Percentiles rank a stretch among this genome's conserved stretches.
Evolutionary conservation across 2,888 invertebrate species (phyloP).

Genomic region (Leptopterna dolabrata): DNA sequence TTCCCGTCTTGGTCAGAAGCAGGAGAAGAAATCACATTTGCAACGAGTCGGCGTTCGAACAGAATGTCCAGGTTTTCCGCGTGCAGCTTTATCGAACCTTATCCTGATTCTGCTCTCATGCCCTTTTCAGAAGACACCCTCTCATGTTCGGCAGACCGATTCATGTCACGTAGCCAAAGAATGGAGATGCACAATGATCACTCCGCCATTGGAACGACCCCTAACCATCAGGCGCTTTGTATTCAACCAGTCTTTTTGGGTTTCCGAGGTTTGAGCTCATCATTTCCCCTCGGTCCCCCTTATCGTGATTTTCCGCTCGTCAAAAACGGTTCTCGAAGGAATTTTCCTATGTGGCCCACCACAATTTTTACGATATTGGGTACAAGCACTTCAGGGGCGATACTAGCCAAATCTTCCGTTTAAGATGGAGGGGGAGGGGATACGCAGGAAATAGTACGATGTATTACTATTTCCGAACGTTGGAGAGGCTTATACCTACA

Average conservation of each 20-base stretch:
- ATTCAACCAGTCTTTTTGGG: slow-evolving; percentile 8
- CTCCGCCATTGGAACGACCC: slow-evolving; percentile 9
- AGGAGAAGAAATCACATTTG: not conserved
- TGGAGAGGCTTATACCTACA: no score
- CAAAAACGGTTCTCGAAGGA: not conserved
- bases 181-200: slow-evolving; percentile 13
- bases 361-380: no score
- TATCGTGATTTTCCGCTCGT: not conserved
- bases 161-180: not conserved
- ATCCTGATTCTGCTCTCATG: not conserved
- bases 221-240: slow-evolving; percentile 15
- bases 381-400: no score
- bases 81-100: not conserved
- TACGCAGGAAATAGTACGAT: no score
- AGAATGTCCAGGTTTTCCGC: not conserved
- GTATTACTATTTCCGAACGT: no score
- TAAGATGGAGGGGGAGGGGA: no score
- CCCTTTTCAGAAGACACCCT: not conserved
- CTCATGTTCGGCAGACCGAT: not conserved
- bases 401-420: no score
- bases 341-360: not conserved
- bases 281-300: not conserved
- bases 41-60: not conserved
- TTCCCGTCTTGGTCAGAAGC: no score
- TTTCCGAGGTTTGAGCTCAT: slow-evolving; percentile 15